phyloP scores from a whole-genome alignment of 2,797 vertebrate species.

The Pteropus rufus region DNA sequence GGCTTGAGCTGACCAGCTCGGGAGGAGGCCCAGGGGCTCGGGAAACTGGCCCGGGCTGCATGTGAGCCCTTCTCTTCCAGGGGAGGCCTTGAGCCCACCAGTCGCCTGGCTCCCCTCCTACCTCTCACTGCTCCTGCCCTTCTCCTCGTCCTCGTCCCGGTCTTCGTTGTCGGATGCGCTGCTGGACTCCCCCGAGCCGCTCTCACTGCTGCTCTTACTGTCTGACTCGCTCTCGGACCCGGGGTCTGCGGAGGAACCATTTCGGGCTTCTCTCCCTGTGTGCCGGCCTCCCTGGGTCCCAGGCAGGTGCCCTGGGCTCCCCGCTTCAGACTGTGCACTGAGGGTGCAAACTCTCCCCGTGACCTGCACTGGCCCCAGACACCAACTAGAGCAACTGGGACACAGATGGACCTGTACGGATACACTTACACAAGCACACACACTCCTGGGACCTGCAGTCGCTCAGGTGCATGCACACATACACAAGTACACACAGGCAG shows the following conservation, averaged over 20 bases:
- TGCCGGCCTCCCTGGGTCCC: not conserved
- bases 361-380: not conserved
- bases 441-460: not conserved
- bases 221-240: conserved; percentile 88
- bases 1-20: not conserved
- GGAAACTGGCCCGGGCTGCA: not conserved
- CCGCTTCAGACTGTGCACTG: not conserved
- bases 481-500: too few species aligned
- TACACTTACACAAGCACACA: not conserved
- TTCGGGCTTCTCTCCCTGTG: not conserved
- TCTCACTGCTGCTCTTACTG: conserved; percentile 84
- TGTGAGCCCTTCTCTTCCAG: not conserved
- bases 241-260: conserved; percentile 82
- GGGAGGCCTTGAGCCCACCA: not conserved
- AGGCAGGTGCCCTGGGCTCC: not conserved
- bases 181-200: conserved; percentile 87
- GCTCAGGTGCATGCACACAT: not conserved
- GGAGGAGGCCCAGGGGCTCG: not conserved
- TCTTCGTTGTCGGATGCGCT: conserved; percentile 83
- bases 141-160: conserved; percentile 88
- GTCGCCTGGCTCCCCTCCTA: conserved; percentile 76
- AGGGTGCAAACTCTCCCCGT: not conserved
- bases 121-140: conserved; percentile 86
- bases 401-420: not conserved
- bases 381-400: not conserved